Evolutionary conservation across 1,140 invertebrate species (phyloP).

Genomic region (Ectropis grisescens): DNA sequence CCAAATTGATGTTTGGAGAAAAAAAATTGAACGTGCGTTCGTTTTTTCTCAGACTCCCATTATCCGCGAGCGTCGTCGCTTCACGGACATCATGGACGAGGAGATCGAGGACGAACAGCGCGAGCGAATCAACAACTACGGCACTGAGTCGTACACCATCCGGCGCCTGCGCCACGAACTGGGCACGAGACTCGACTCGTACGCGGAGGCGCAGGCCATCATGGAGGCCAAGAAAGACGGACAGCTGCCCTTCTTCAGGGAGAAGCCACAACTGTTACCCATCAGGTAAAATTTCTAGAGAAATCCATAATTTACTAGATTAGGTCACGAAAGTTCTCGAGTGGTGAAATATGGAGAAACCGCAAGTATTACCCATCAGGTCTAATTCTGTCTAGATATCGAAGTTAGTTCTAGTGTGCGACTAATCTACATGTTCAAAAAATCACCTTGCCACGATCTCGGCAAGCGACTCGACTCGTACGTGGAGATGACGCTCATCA

Average conservation of each 20-base stretch:
- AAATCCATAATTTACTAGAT: too few relatives aligned
- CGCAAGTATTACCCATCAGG: too few relatives aligned
- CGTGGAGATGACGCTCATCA: slow-evolving; percentile 85
- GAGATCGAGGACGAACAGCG: slow-evolving; percentile 93
- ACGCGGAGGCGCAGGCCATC: slow-evolving; percentile 87
- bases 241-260: slow-evolving; percentile 84
- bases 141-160: slow-evolving; percentile 78
- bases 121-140: slow-evolving; percentile 84
- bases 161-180: slow-evolving; percentile 85
- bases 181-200: slow-evolving; percentile 82
- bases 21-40: too few relatives aligned
- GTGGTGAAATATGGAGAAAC: too few relatives aligned
- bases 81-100: slow-evolving; percentile 96
- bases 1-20: too few relatives aligned
- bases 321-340: too few relatives aligned
- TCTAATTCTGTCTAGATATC: too few relatives aligned
- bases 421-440: too few relatives aligned
- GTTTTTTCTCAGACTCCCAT: slow-evolving; percentile 84
- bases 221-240: slow-evolving; percentile 85
- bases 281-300: too few relatives aligned
- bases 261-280: slow-evolving; percentile 83
- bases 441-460: slow-evolving; percentile 86
- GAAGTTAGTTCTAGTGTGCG: too few relatives aligned
- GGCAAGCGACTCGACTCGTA: slow-evolving; percentile 84
- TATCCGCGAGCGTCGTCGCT: slow-evolving; percentile 89